Conservation (phyloP, 1,140 invertebrate species). For the Ips typographus region DNA sequence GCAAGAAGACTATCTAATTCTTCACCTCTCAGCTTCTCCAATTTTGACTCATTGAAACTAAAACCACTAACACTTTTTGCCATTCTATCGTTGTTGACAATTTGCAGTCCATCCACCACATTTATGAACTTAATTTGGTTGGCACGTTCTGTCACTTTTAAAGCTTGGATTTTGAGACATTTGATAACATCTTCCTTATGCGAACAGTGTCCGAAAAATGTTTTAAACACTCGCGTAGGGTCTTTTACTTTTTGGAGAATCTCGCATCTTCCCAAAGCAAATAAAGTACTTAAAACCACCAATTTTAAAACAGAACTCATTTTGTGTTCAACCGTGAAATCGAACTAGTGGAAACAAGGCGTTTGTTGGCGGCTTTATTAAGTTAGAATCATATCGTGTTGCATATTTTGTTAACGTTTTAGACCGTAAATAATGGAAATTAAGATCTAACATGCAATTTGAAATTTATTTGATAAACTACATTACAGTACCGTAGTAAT, state of each 20-base stretch:
- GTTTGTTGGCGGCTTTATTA: slow-evolving; percentile 24
- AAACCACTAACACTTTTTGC: slow-evolving; percentile 22
- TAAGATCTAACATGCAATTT: slow-evolving; percentile 25
- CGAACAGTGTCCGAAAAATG: slow-evolving; percentile 57
- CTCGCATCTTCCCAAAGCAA: background rate
- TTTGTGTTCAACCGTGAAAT: background rate
- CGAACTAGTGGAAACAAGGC: slow-evolving; percentile 11
- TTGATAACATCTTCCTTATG: slow-evolving; percentile 61
- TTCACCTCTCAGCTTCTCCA: slow-evolving; percentile 54
- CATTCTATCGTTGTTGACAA: slow-evolving; percentile 49
- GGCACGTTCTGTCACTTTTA: slow-evolving; percentile 64
- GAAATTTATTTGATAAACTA: background rate
- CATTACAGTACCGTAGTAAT: too few relatives aligned
- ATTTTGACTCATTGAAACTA: slow-evolving; percentile 54
- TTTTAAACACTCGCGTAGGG: slow-evolving; percentile 9
- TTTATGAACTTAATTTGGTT: slow-evolving; percentile 62
- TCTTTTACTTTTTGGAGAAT: background rate
- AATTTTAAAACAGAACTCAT: background rate
- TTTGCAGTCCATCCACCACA: slow-evolving; percentile 61
- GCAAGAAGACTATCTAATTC: slow-evolving; percentile 60
- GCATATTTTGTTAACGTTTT: slow-evolving; percentile 14
- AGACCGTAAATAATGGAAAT: slow-evolving; percentile 34
- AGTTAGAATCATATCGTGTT: slow-evolving; percentile 21
- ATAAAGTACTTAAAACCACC: background rate
- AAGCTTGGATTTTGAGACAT: slow-evolving; percentile 67